Evolutionary conservation across 2,888 invertebrate genomes (phyloP), one percentile per base, ranked within the genome.

Genomic region (Eumerus sabulonum): DNA sequence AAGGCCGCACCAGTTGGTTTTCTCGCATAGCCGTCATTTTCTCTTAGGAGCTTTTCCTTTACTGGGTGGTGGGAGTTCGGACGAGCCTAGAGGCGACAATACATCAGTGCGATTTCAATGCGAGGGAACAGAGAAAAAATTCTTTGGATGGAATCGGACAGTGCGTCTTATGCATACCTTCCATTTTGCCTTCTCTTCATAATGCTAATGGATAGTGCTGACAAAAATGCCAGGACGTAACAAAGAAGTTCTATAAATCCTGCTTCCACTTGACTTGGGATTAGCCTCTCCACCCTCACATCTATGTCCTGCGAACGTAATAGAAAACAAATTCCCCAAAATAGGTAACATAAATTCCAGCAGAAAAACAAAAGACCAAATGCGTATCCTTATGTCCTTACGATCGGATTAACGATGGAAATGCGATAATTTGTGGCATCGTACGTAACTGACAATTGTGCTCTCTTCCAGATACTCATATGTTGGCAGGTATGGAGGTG

Each of bases 361-460:
- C 1, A 63, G 48, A 74, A 64, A 27, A 27, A 27, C 2, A 27
- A 27, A 27, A 27, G 7, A 7, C 3, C 2, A 27, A 27, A 27
- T 4, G 27, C 74, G 63, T 73, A 79, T 79, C 77, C 77, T 68
- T 74, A 74, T 70, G 74, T 74, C 64, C 64, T 68, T 79, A 70
- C 47, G 79, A 79, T 79, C 70, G 74, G 79, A 79, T 79, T 79
- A 79, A 79, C 74, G 68, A 64, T 53, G 53, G 63, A 79, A 79
- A 73, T 79, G 38, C 77, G 67, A 79, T 79, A 79, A 79, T 79
- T 79, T 79, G 79, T 70, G 70, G 74, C 74, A 40, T 74, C 64
- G 45, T 64, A 64, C 57, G 51, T 53, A 72, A 59, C 57, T 64
- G 53, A 64, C 72, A 64, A 74, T 70, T 36, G 40, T 44, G 27